Evolutionary conservation across 2,888 invertebrate genomes (phyloP), one percentile per base, ranked within the genome.

Genomic region (Epistrophe eligans): DNA sequence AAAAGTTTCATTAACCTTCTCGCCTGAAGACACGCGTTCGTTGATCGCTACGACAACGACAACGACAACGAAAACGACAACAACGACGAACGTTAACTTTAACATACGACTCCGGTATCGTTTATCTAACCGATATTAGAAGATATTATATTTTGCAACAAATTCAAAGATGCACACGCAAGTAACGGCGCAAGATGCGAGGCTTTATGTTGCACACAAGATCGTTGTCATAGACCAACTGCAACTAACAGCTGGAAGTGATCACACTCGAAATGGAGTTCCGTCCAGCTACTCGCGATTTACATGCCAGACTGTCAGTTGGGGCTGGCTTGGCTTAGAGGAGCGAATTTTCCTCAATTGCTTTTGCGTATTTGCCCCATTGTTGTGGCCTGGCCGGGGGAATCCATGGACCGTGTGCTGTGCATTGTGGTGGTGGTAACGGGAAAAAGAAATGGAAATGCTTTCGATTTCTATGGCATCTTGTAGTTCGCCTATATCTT

Each of bases 401-500:
- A 81, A 74, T 77, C 58, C 74, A 45, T 70, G 70, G 70, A 48
- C 45, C 64, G 45, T 62, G 60, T 15, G 40, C 28, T 62, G 60
- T 15, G 40, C 28, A n/a, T 48, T 13, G 50, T 77, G 83, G 83
- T 79, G 79, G 83, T 87, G 87, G 87, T 79, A 77, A 83, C 83
- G 87, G 83, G 79, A 83, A 82, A 84, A 88, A 84, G 79, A 88
- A 83, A 84, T 79, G 84, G 79, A 83, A 88, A 83, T 88, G 84
- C 87, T 88, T 88, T 88, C 87, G 87, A 80, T 88, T 88, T 88
- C 87, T 88, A 84, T 88, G 87, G 84, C 62, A 88, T 83, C 79
- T 79, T 43, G 52, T 58, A 15, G 66, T 66, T 50, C 8, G 48
- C 28, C 79, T 64, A 45, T 72, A 67, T 55, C 72, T 9, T 0